Base-by-base conservation (phyloP, 2,888 invertebrate species). In the Stenichneumon culpator region DNA sequence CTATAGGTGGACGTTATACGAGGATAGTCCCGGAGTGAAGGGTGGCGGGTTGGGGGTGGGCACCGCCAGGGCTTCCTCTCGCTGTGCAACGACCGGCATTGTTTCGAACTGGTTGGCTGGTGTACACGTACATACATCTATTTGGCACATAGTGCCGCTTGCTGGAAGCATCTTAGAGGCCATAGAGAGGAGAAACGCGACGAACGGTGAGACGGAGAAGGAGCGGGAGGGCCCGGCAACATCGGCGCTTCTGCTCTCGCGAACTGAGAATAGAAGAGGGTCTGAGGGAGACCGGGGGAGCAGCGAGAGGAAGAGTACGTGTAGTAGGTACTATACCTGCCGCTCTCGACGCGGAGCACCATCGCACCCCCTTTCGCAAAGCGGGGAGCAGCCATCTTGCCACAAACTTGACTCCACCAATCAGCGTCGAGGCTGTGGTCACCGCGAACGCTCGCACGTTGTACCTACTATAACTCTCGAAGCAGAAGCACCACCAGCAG, bases 391-490 rank as follows among this genome's bases (percentile, higher is more conserved):
- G 94, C 94, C 94, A 94, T 94, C 93, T 94, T 94, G 94, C 94
- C 94, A 93, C 94, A 94, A 94, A 93, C 93, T 93, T 92, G 92
- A 93, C 93, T 93, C 93, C 93, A 94, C 94, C 94, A 94, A 94
- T 94, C 92, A 93, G 93, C 92, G 93, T 91, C 91, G 93, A 93
- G 93, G 91, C 92, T 93, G 94, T 93, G 94, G 94, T 94, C 94
- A 94, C 94, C 93, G 93, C 91, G 91, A 89, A 92, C n/a, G 90
- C 92, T 91, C 91, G 90, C 89, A 83, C 82, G 74, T 75, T 85
- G 65, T 85, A 28, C 72, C 22, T 73, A 52, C 83, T 72, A 47
- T 57, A 47, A 52, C 57, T 79, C 52, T 77, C 75, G 75, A 83
- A 82, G 75, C 79, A 57, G 54, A 78, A 75, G 70, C 73, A 82